phyloP scores from a whole-genome alignment of 2,888 invertebrate species.

The Cheilosia pagana region DNA sequence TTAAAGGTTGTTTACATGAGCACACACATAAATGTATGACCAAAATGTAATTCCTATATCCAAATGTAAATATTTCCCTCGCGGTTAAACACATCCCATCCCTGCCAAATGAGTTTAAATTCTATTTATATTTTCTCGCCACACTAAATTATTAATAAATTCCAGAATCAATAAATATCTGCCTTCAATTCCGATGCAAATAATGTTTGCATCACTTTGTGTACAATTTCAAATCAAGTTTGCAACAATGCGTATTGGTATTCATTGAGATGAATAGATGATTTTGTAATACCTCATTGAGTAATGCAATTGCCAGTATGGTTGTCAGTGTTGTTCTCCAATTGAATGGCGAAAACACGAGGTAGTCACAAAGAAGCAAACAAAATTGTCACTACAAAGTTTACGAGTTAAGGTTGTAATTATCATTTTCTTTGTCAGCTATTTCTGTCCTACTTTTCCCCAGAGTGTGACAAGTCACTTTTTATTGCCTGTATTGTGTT shows the following conservation, averaged over 20 bases:
- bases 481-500: neutral
- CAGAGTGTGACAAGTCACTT: neutral
- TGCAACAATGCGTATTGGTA: neutral
- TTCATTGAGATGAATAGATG: slow-evolving; percentile 17
- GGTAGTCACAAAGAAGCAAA: neutral
- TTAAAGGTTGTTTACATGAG: too few species aligned
- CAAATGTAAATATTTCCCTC: too few species aligned
- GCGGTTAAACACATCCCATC: too few species aligned
- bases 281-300: slow-evolving; percentile 5
- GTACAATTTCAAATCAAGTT: neutral
- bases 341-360: neutral
- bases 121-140: too few species aligned
- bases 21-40: too few species aligned
- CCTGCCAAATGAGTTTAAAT: too few species aligned
- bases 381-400: slow-evolving; percentile 3
- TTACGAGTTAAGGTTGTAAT: slow-evolving; percentile 6
- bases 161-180: too few species aligned
- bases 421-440: slow-evolving; percentile 1
- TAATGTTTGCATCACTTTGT: neutral
- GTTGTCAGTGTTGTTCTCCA: neutral
- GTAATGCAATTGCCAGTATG: neutral
- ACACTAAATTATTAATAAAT: too few species aligned
- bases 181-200: neutral
- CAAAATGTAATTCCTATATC: too few species aligned
- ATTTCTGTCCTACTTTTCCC: neutral